A percentile compares a stretch with the other conserved stretches of the same genome.
Conservation (phyloP, 2,888 invertebrate species). For the Aspidapion aeneum region DNA sequence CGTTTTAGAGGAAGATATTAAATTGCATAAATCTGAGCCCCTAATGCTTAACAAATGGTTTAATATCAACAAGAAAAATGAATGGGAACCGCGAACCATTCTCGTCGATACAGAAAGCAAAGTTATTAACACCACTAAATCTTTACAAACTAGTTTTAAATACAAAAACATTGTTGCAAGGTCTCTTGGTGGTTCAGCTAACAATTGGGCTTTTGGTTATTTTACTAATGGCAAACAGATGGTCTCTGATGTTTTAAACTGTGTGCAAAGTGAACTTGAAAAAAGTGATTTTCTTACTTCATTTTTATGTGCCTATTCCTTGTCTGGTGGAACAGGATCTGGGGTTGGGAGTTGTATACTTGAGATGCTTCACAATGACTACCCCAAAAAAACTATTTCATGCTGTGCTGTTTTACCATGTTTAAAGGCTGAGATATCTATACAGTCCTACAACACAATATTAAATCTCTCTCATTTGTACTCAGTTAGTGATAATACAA, state of each 20-base stretch:
- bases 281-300: slow-evolving; percentile 46
- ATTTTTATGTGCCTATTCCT: slow-evolving; percentile 49
- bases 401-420: slow-evolving; percentile 49
- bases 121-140: slow-evolving; percentile 34
- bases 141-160: slow-evolving; percentile 36
- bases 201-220: slow-evolving; percentile 56
- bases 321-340: slow-evolving; percentile 55
- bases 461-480: slow-evolving; percentile 49
- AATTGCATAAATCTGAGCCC: slow-evolving; percentile 34
- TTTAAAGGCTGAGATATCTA: slow-evolving; percentile 50
- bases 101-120: slow-evolving; percentile 53
- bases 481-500: slow-evolving; percentile 44
- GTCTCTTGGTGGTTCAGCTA: slow-evolving; percentile 50
- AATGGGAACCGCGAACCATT: slow-evolving; percentile 47
- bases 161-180: slow-evolving; percentile 46
- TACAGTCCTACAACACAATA: slow-evolving; percentile 53
- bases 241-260: slow-evolving; percentile 42
- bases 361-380: slow-evolving; percentile 47
- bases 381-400: slow-evolving; percentile 48
- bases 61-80: slow-evolving; percentile 39
- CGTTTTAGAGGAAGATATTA: slow-evolving; percentile 45
- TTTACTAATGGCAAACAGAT: slow-evolving; percentile 45
- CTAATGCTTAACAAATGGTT: slow-evolving; percentile 49
- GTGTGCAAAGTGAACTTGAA: slow-evolving; percentile 47
- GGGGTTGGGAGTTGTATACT: slow-evolving; percentile 50